Evolutionary conservation across 2,797 vertebrate genomes (phyloP), one percentile per base, ranked within the genome.

Genomic region (Linurgus olivaceus): DNA sequence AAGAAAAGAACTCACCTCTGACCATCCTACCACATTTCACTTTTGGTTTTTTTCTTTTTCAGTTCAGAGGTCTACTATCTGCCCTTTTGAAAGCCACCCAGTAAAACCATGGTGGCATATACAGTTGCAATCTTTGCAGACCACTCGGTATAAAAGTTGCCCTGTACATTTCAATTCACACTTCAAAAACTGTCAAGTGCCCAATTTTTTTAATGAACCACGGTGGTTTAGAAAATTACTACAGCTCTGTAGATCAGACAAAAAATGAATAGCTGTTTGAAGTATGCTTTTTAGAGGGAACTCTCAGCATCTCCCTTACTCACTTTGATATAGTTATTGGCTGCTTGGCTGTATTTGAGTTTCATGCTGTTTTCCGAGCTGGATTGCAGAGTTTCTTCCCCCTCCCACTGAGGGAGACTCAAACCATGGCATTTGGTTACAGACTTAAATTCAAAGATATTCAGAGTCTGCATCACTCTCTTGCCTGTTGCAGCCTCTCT

Each of bases 181-280:
- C 83, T 86, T 92, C 59, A 86, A 51, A 84, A 67, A 66, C 16
- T 26, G 4, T 24, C 29, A 70, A 20, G 21, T 62, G 59, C 37
- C 13, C 8, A 37, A 17, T 20, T 42, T 33, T 70, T 62, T 38
- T 35, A 75, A 59, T 62, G 24, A 58, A 55, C 11, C 29, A 25
- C 1, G 3, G 25, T 86, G 57, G 47, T 59, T 74, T 74, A 71
- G 57, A 71, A 88, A 86, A 45, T 7, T 2, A 45, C 68, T 76
- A 57, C 11, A 57, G 72, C 29, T 63, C 15, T 8, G 25, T 65
- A 70, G 71, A 94, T 95, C 57, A 87, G 26, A 70, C n/a, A 73
- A 63, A 88, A 88, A 91, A 79, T 54, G 10, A 85, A 45, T 16
- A 79, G 59, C 29, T 93, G 24, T 85, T 93, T 92, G 74, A 96